These are phyloP conservation scores for Hycleus phaleratus DNA, from an alignment of 1,140 invertebrate species.

Conservation along the genomic window DNA sequence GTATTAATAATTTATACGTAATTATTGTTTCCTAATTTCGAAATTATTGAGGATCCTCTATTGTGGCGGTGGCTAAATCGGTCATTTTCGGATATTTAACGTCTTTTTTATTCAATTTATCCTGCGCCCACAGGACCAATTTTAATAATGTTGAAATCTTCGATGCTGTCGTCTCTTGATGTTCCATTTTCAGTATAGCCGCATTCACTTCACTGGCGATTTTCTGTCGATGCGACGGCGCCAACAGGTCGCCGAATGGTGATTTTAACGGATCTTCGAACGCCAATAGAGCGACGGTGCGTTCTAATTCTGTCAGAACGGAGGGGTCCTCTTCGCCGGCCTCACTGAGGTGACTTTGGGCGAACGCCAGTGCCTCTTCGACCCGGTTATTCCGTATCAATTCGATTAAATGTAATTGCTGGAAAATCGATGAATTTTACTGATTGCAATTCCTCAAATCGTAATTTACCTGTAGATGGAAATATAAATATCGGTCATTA, in stretches of 20 bases:
- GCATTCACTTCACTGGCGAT: conserved; percentile 96
- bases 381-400: conserved; percentile 80
- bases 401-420: conserved; percentile 94
- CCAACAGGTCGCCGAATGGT: conserved; percentile 92
- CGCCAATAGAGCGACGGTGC: conserved; percentile 88
- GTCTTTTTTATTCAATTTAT: conserved; percentile 90
- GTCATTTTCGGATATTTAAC: conserved; percentile 90
- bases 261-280: conserved; percentile 94
- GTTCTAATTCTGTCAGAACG: conserved; percentile 66
- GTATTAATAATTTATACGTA: too few species aligned
- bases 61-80: conserved; percentile 71
- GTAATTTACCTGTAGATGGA: conserved; percentile 77
- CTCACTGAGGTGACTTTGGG: conserved; percentile 87
- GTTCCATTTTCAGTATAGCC: conserved; percentile 87
- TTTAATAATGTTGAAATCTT: conserved; percentile 87
- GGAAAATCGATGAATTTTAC: conserved; percentile 17
- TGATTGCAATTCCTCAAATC: background rate
- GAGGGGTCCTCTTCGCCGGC: conserved; percentile 82
- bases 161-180: conserved; percentile 79
- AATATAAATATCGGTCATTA: conserved; percentile 91
- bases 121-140: conserved; percentile 91
- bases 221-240: conserved; percentile 88
- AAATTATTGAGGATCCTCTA: conserved; percentile 65
- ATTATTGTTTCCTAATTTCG: background rate
- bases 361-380: conserved; percentile 94